Conservation (phyloP, 2,113 vertebrate genomes). For the Podilymbus podiceps region DNA sequence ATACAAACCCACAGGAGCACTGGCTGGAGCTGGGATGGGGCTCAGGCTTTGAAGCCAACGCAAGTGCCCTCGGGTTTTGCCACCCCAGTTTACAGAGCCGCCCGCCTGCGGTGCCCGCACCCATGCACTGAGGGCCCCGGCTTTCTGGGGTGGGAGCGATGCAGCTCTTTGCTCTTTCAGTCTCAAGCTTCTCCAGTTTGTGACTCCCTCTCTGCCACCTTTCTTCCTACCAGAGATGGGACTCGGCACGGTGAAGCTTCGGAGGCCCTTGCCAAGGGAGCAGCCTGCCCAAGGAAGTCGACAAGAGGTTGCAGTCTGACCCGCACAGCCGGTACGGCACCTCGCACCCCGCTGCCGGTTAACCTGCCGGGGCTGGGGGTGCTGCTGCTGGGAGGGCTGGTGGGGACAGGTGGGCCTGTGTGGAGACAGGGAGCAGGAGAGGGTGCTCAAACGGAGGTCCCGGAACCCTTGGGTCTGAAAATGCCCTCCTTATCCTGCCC, state of each 20-base stretch:
- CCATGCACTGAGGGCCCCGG: fast-evolving
- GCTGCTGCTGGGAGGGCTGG: neutral
- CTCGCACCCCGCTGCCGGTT: neutral
- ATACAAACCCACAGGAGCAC: neutral
- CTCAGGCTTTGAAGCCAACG: neutral
- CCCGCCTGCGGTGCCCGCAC: neutral
- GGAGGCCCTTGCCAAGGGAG: neutral
- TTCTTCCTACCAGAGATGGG: neutral
- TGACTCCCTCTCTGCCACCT: neutral
- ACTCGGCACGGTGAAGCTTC: neutral
- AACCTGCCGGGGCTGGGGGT: neutral
- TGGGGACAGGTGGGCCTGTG: neutral
- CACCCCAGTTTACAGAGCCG: neutral
- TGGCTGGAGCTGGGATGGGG: neutral
- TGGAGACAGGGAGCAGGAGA: neutral
- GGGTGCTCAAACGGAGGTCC: neutral
- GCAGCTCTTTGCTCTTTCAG: neutral
- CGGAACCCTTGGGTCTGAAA: neutral
- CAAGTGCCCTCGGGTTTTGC: neutral
- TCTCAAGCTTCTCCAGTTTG: neutral
- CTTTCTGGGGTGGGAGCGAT: neutral
- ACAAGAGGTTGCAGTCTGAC: neutral
- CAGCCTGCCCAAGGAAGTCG: neutral
- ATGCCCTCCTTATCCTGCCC: neutral
- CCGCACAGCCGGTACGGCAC: neutral